Evolutionary conservation across 53 echinoderm and acorn worm species (phyloP), one percentile per base, ranked within the genome.

Genomic region (Holothuria scabra): DNA sequence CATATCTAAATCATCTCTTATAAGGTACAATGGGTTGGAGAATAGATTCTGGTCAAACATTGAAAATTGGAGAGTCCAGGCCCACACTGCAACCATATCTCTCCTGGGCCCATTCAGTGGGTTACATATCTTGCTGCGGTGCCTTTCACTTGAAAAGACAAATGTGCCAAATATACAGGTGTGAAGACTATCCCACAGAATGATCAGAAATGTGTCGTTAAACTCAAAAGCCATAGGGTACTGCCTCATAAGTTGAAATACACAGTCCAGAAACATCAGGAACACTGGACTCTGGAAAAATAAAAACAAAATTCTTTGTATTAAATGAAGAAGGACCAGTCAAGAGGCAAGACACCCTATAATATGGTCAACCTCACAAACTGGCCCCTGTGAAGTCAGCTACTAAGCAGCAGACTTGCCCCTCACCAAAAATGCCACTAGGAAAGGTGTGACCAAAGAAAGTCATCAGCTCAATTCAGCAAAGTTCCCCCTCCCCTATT

Each of bases 171-270:
- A 97, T 90, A 97, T 87, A 33, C 99, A 94, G 8, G 90, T 86
- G 37, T 91, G 93, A 49, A 92, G 86, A 76, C 99, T 94, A 80
- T 97, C 99, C 99, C 99, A 97, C 12, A 97, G 85, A 2, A 94
- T 90, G 66, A 97, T 92, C 41, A 97, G 91, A 91, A 92, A 97
- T 82, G 99, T 97, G 85, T 97, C 99, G 7, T 92, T 97, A 85
- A 97, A 97, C 66, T 94, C 94, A 76, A 97, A 97, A 66, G 94
- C 92, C 24, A 90, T 89, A 13, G 99, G 99, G 86, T 90, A 97
- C 84, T 97, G 99, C 32, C 86, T 86, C 86, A 92, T 92, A 74
- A 97, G 91, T 68, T 97, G 99, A 26, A 86, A 90, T 35, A 97
- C 92, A 71, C 99, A 94, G 83, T 97, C 99, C 62, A 97, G 79